Evolutionary conservation across 2,113 vertebrate genomes (phyloP).

Genomic region (Nerophis lumbriciformis): DNA sequence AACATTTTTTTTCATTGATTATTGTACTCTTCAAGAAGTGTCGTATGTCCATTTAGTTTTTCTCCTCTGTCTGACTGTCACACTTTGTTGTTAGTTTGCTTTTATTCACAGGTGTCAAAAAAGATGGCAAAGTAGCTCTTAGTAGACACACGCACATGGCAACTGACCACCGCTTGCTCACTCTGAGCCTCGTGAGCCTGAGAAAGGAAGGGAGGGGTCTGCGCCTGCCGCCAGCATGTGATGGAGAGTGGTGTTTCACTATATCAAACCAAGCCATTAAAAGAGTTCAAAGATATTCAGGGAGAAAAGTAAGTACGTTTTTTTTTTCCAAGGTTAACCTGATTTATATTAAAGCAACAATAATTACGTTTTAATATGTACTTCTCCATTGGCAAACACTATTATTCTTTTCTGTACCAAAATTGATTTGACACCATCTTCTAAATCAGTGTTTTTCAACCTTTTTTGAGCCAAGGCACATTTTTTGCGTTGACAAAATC

Average conservation of each 20-base stretch:
- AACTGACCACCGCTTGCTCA: constrained; percentile 25
- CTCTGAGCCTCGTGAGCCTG: constrained; percentile 45
- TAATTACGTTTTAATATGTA: too few relatives aligned
- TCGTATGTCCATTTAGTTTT: too few relatives aligned
- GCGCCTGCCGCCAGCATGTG: constrained; percentile 27
- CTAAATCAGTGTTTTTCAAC: too few relatives aligned
- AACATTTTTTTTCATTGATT: too few relatives aligned
- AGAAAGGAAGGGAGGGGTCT: neutral
- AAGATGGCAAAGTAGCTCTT: constrained; percentile 6
- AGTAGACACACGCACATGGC: neutral
- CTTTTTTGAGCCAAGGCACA: too few relatives aligned
- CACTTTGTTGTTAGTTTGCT: constrained; percentile 8
- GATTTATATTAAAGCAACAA: too few relatives aligned
- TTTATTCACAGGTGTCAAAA: constrained; percentile 30
- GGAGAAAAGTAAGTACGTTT: neutral
- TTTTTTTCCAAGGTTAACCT: neutral
- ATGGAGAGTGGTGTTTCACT: neutral
- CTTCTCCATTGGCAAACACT: too few relatives aligned
- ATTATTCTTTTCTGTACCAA: too few relatives aligned
- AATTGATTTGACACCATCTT: too few relatives aligned
- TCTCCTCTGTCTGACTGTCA: constrained; percentile 1
- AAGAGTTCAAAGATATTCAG: neutral
- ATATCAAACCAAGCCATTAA: neutral
- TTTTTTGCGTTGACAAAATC: too few relatives aligned
- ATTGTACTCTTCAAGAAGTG: too few relatives aligned